A percentile compares a stretch with the other conserved stretches of the same genome.
Conservation (phyloP, 2,888 invertebrate species). For the Limnephilus rhombicus region DNA sequence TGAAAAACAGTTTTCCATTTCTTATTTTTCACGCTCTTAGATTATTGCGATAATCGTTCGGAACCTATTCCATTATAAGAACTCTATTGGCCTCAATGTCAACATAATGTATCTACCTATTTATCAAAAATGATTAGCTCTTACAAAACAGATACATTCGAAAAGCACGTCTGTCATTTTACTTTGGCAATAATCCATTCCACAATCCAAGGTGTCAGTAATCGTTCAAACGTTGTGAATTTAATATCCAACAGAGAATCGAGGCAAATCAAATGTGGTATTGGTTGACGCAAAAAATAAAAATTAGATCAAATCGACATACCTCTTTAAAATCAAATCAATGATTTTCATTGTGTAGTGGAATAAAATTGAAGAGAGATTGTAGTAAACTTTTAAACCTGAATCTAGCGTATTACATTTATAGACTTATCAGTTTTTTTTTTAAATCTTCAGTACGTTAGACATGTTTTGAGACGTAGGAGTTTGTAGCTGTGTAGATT, state of each 20-base stretch:
- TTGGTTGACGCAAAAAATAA: not conserved
- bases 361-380: not conserved
- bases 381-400: not conserved
- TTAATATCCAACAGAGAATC: not conserved
- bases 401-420: not conserved
- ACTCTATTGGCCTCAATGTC: not conserved
- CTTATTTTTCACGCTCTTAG: conserved; percentile 1
- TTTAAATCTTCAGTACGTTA: not conserved
- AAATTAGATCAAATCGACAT: not conserved
- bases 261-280: not conserved
- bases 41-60: not conserved
- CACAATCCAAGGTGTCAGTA: not conserved
- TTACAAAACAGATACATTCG: not conserved
- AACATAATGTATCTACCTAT: not conserved
- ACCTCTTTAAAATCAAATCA: not conserved
- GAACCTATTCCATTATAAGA: not conserved
- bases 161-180: not conserved
- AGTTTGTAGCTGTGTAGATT: not conserved
- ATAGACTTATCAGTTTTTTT: not conserved
- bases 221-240: not conserved
- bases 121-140: not conserved
- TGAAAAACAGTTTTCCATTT: not conserved
- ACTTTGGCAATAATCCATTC: not conserved
- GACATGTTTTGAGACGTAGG: not conserved
- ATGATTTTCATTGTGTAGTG: not conserved